Base-by-base conservation (phyloP, 2,888 invertebrate species). In the Polymixis lichenea region DNA sequence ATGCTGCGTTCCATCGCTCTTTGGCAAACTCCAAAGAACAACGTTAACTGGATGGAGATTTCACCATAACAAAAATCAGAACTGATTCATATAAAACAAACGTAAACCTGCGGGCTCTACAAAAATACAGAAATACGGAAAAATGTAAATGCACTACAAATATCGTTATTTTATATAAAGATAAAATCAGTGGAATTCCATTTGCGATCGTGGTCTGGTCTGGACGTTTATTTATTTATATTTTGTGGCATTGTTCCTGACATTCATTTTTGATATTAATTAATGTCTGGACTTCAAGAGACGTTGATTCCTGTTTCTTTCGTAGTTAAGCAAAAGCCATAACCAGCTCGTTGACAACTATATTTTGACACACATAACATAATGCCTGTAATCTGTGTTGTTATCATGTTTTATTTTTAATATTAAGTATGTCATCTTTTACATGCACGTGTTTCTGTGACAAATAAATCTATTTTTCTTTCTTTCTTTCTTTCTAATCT, bases 121-220 rank as follows among this genome's bases (percentile, higher is more conserved):
- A 66, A 62, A 85, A 69, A 72, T 22, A 71, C 65, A 32, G 49
- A 81, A 69, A 69, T 22, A 71, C 65, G 25, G 43, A 61, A 61
- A 81, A 85, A 80, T 85, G 69, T 69, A 61, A 80, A 85, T 81
- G 60, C 68, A 85, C 19, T 62, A 49, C 19, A 75, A 82, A 82
- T 38, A 82, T 72, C 56, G 58, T 72, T 69, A 32, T 32, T 82
- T 82, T 72, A 62, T 82, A 69, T 82, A 58, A 65, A 64, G 15
- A 85, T 68, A 71, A 81, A 69, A 82, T 76, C 66, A 56, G 25
- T 66, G 55, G 49, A 72, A 69, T 82, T 66, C 65, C 69, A 72
- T 75, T 71, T 72, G n/a, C 38, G 38, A 46, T 25, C 46, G 66
- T 60, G 61, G 55, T 62, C 19, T 68, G n/a, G n/a, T n/a, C n/a